A percentile compares a stretch with the other conserved stretches of the same genome.
Conservation (phyloP, 2,113 vertebrate genomes). For the Columba janthina region DNA sequence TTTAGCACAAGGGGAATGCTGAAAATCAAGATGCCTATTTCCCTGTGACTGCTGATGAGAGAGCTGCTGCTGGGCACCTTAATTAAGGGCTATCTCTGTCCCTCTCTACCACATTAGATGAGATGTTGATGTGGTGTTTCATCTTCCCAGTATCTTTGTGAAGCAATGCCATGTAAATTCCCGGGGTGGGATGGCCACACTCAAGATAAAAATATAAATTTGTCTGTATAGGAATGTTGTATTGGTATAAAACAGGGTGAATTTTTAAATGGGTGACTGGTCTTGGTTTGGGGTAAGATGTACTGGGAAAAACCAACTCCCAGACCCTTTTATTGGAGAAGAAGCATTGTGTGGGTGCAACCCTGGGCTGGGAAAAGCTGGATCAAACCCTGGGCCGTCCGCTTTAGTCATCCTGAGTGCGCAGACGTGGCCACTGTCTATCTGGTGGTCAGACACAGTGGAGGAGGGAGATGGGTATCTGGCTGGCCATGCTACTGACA, state of each 20-base stretch:
- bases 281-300: neutral
- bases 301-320: neutral
- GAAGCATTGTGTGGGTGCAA: neutral
- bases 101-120: neutral
- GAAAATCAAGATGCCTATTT: neutral
- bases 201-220: neutral
- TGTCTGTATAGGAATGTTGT: no score
- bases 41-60: neutral
- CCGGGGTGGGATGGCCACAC: no score
- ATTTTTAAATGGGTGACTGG: neutral
- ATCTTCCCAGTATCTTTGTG: neutral
- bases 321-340: neutral
- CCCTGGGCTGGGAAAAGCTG: neutral
- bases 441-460: neutral
- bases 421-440: neutral
- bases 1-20: fast-evolving
- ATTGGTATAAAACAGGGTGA: neutral
- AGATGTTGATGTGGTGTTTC: neutral
- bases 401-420: neutral
- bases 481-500: neutral
- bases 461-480: neutral
- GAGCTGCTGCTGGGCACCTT: neutral
- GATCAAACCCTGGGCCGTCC: neutral
- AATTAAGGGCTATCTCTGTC: neutral
- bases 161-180: neutral